Evolutionary conservation across 2,888 invertebrate species (phyloP), one percentile per base, ranked within the genome.

Genomic region (Cheilosia pagana): DNA sequence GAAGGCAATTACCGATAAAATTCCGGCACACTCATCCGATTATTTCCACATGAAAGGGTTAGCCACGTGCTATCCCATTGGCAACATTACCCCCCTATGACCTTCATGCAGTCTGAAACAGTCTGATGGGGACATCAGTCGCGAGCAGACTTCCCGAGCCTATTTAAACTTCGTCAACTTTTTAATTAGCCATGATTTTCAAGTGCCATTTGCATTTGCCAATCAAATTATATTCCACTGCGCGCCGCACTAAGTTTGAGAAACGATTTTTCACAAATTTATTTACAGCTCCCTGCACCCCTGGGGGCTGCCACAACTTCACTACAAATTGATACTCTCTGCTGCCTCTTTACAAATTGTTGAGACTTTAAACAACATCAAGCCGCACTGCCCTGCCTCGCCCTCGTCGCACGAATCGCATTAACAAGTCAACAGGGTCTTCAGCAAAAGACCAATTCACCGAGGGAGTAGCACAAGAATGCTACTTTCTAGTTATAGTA

Each of bases 371-470:
- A 57, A 50, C 55, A 68, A 65, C 41, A 39, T 16, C 41, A 65
- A 35, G 2, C 1, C 16, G 45, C 8, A 39, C 21, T 28, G n/a
- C 12, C n/a, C n/a, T n/a, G n/a, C n/a, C 19, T n/a, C n/a, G 14
- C 16, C 35, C 53, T 16, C 41, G 50, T 39, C 31, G 50, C 45
- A 74, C 50, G 62, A 83, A 72, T 74, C 67, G 52, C 72, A 72
- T 72, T 72, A 68, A 62, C 82, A 78, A 83, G 76, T 76, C 74
- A 83, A 78, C 71, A 70, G 57, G 52, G 19, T 16, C 23, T 48
- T 5, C 53, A 14, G 23, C n/a, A 62, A 70, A 50, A 57, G 67
- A 68, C 81, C 57, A 81, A 76, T 75, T 63, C 65, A 28, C 50
- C 23, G 16, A 52, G 25, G 19, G 25, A 39, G 14, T 7, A n/a